Percentiles rank a stretch among this genome's conserved stretches.
Evolutionary conservation across 1,140 invertebrate species (phyloP).

Genomic region (Temnothorax nylanderi): DNA sequence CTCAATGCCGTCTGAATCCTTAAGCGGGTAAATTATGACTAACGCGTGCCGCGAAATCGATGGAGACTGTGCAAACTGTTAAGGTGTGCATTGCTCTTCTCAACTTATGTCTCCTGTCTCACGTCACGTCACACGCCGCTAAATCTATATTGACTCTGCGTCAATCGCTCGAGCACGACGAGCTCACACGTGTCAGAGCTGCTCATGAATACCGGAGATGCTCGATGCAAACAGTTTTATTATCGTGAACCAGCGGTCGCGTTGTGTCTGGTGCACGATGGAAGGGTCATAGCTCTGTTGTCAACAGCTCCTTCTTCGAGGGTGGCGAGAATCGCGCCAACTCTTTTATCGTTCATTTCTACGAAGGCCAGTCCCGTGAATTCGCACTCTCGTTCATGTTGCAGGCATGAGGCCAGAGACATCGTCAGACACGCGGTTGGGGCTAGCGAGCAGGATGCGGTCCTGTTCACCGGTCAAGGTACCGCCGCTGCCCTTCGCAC

Average conservation of each 20-base stretch:
- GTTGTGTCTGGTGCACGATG: not conserved
- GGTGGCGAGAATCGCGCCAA: not conserved
- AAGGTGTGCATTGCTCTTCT: not conserved
- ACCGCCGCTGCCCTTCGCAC: slow-evolving; percentile 91
- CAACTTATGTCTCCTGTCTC: slow-evolving; percentile 4
- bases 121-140: not conserved
- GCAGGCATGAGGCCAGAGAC: slow-evolving; percentile 92
- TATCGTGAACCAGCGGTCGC: slow-evolving; percentile 1
- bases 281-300: not conserved
- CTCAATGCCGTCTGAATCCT: not conserved
- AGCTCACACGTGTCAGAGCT: not conserved
- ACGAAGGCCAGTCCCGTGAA: not conserved
- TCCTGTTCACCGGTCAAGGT: slow-evolving; percentile 92
- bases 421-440: slow-evolving; percentile 93
- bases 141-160: slow-evolving; percentile 35
- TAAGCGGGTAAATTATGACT: not conserved
- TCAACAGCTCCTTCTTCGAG: not conserved
- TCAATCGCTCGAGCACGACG: slow-evolving; percentile 1
- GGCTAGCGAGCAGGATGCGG: slow-evolving; percentile 93
- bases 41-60: not conserved
- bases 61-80: slow-evolving; percentile 6
- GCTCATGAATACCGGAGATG: not conserved
- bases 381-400: slow-evolving; percentile 50
- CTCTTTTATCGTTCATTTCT: not conserved
- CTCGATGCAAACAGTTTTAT: not conserved